Base-by-base conservation (phyloP, 2,113 vertebrate species). In the Tyrannus savana region DNA sequence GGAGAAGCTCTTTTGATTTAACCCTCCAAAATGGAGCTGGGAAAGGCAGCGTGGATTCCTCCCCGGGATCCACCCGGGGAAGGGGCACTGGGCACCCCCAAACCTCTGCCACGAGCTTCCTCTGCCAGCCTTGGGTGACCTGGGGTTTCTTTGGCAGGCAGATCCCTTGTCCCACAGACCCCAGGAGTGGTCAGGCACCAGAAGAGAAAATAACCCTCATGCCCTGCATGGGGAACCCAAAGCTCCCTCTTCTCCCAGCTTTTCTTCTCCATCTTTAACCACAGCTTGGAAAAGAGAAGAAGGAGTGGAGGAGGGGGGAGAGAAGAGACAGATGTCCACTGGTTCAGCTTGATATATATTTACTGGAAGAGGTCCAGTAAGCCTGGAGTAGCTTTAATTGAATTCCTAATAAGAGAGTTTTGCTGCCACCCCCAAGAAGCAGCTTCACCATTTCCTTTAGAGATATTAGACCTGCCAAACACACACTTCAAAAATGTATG, bases 391-490 rank as follows among this genome's bases (percentile, higher is more conserved):
- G 39, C 39, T 84, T 80, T 91, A 90, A 78, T 77, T 75, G 59
- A 78, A 49, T 76, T 79, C 96, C 81, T 75, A 78, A 72, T 25
- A 75, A 93, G 84, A 76, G 11, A 41, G 33, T 64, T 96, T 91
- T 93, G 62, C 28, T 47, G 44, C 76, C 69, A 68, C 62, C 76
- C 39, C 19, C 21, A 39, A 92, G 50, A 89, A 89, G 41, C 4
- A 84, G 25, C 44, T 87, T 67, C 41, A 64, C 39, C 15, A 35
- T 89, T 95, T 96, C 80, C 86, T 89, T 89, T 46, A 62, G 64
- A 95, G 83, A 75, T 49, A 67, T 44, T 27, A 78, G 83, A 79
- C 19, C n/a, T 72, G 64, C 64, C 83, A 95, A 82, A 56, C 0
- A 2, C 18, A 5, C 0, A 1, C n/a, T 90, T 74, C 81, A 60